These are phyloP conservation scores for Lophius piscatorius DNA, from an alignment of 2,113 vertebrate genomes.

Conservation along the genomic window DNA sequence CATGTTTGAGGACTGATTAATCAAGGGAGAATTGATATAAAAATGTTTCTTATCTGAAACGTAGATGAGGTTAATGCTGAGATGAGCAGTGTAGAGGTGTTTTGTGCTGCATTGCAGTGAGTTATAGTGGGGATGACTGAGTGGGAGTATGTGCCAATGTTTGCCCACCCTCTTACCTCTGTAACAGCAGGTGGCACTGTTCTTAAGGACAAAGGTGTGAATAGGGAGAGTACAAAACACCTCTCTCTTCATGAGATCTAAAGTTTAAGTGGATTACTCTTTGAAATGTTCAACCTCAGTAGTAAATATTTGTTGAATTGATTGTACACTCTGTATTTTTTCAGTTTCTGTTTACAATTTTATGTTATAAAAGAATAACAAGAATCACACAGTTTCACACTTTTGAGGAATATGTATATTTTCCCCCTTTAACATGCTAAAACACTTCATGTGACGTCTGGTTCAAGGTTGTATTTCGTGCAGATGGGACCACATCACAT, in stretches of 20 bases:
- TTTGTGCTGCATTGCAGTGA: conserved; percentile 70
- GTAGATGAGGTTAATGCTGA: conserved; percentile 21
- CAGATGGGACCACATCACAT: conserved; percentile 35
- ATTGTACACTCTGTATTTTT: conserved; percentile 7
- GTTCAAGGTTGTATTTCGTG: conserved; percentile 27
- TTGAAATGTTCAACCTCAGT: not conserved
- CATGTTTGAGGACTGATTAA: not conserved
- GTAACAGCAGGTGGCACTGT: conserved; percentile 74
- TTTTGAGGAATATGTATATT: too few species aligned
- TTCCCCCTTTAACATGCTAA: not conserved
- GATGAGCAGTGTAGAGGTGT: conserved; percentile 25
- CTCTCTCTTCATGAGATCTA: not conserved
- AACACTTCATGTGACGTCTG: not conserved
- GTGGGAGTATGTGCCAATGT: conserved; percentile 1
- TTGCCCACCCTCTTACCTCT: conserved; percentile 8
- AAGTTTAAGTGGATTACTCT: not conserved
- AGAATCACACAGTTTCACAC: not conserved
- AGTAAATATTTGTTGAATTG: conserved; percentile 3
- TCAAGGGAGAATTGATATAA: conserved; percentile 11
- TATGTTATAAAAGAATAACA: conserved; percentile 46
- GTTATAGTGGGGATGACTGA: conserved; percentile 8
- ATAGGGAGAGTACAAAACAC: not conserved
- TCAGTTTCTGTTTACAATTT: conserved; percentile 38
- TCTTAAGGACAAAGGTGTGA: conserved; percentile 36
- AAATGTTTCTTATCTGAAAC: conserved; percentile 13